Evolutionary conservation across 2,797 vertebrate genomes (phyloP).

Genomic region (Crenichthys baileyi): DNA sequence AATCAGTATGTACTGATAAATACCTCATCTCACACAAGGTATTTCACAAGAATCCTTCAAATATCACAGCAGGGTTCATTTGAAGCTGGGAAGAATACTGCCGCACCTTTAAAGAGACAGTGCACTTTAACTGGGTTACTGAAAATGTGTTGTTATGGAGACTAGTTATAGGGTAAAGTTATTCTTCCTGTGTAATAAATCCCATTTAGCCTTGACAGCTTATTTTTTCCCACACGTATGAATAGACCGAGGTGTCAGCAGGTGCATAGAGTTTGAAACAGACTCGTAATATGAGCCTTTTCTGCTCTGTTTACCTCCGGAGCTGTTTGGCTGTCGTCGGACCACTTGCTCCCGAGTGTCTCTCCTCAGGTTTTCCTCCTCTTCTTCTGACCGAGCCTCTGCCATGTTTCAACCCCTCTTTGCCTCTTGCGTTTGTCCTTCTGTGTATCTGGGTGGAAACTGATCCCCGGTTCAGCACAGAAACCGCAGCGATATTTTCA

Average conservation of each 20-base stretch:
- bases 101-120: conserved; percentile 1
- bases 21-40: neutral
- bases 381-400: conserved; percentile 70
- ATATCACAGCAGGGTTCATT: conserved; percentile 3
- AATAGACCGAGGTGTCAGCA: neutral
- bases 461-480: conserved; percentile 32
- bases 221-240: neutral
- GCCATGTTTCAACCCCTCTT: conserved; percentile 57
- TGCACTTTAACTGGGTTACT: neutral
- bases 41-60: conserved; percentile 22
- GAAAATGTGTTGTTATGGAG: neutral
- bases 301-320: conserved; percentile 57
- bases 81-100: neutral
- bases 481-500: conserved; percentile 23
- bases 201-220: neutral
- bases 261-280: neutral
- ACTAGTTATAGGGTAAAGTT: neutral
- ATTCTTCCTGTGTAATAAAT: neutral
- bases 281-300: neutral
- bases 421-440: neutral
- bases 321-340: conserved; percentile 49
- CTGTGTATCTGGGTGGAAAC: neutral
- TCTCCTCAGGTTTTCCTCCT: conserved; percentile 64
- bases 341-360: conserved; percentile 67
- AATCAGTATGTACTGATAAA: neutral